phyloP scores from a whole-genome alignment of 1,140 invertebrate species.

The Drosophila carrolli region DNA sequence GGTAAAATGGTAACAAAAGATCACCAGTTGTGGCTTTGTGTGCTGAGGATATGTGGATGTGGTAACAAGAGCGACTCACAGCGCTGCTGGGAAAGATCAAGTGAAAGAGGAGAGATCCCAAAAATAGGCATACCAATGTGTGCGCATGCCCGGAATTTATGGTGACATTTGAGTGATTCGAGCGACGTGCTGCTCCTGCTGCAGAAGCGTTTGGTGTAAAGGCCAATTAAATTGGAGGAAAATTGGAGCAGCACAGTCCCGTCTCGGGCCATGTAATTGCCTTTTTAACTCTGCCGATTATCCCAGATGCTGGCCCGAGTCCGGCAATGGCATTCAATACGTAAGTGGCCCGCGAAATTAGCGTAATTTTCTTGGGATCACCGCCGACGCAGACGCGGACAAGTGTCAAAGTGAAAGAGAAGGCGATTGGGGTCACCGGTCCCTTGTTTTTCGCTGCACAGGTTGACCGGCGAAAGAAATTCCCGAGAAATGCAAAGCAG shows the following conservation, averaged over 20 bases:
- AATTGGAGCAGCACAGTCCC: conserved; percentile 70
- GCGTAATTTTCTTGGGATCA: conserved; percentile 69
- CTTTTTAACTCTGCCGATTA: conserved; percentile 81
- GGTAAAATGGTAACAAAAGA: conserved; percentile 28
- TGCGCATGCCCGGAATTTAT: conserved; percentile 83
- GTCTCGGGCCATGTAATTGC: conserved; percentile 71
- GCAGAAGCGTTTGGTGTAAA: conserved; percentile 67
- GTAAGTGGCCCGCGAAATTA: conserved; percentile 73
- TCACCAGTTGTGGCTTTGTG: conserved; percentile 35
- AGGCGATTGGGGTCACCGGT: conserved; percentile 37
- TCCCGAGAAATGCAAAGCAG: conserved; percentile 74
- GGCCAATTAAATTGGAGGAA: conserved; percentile 78
- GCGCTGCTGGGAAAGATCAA: conserved; percentile 13
- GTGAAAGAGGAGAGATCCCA: conserved; percentile 49
- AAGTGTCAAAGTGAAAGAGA: conserved; percentile 81
- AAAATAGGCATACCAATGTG: conserved; percentile 83
- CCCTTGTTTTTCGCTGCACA: conserved; percentile 47
- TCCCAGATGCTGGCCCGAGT: conserved; percentile 59
- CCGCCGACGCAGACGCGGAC: conserved; percentile 62
- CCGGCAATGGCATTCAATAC: conserved; percentile 55
- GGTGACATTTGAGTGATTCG: conserved; percentile 83
- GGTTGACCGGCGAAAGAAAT: conserved; percentile 60
- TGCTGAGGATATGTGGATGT: conserved; percentile 25
- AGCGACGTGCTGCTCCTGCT: conserved; percentile 66
- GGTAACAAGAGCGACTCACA: conserved; percentile 43